Percentiles rank a stretch among this genome's conserved stretches.
These are phyloP conservation scores for Tuberolachnus salignus DNA, from an alignment of 2,888 invertebrate species.

Conservation along the genomic window DNA sequence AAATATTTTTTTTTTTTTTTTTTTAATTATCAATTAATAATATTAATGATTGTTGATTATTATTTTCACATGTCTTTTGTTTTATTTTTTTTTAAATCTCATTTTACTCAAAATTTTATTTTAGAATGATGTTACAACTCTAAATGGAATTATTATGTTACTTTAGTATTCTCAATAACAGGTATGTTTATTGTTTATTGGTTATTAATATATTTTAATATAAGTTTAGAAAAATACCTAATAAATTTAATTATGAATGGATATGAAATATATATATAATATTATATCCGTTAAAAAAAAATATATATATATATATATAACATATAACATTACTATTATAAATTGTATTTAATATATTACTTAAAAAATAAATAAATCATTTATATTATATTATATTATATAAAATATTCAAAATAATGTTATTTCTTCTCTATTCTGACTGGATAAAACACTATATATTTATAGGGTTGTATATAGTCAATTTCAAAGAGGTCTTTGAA, in stretches of 20 bases:
- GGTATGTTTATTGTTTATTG: slow-evolving; percentile 51
- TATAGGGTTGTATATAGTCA: neutral
- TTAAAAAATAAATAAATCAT: slow-evolving; percentile 41
- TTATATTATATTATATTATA: slow-evolving; percentile 57
- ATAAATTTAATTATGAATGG: slow-evolving; percentile 36
- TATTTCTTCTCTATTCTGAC: neutral
- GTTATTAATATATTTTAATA: slow-evolving; percentile 42
- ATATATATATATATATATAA: no score
- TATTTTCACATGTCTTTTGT: slow-evolving; percentile 25
- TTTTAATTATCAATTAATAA: slow-evolving; percentile 34
- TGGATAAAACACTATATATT: neutral
- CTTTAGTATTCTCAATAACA: slow-evolving; percentile 44
- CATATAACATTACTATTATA: slow-evolving; percentile 30
- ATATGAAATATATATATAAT: slow-evolving; percentile 19
- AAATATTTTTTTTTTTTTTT: slow-evolving; percentile 5
- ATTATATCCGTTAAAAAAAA: neutral
- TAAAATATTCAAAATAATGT: slow-evolving; percentile 16
- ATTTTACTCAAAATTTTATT: slow-evolving; percentile 23
- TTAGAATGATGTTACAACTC: slow-evolving; percentile 19
- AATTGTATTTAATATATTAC: slow-evolving; percentile 48
- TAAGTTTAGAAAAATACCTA: slow-evolving; percentile 48
- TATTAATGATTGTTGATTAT: slow-evolving; percentile 9
- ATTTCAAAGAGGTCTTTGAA: neutral
- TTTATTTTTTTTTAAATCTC: slow-evolving; percentile 36
- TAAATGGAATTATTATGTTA: slow-evolving; percentile 37